Evolutionary conservation across 2,797 vertebrate species (phyloP).

Genomic region (Lycodopsis pacificus): DNA sequence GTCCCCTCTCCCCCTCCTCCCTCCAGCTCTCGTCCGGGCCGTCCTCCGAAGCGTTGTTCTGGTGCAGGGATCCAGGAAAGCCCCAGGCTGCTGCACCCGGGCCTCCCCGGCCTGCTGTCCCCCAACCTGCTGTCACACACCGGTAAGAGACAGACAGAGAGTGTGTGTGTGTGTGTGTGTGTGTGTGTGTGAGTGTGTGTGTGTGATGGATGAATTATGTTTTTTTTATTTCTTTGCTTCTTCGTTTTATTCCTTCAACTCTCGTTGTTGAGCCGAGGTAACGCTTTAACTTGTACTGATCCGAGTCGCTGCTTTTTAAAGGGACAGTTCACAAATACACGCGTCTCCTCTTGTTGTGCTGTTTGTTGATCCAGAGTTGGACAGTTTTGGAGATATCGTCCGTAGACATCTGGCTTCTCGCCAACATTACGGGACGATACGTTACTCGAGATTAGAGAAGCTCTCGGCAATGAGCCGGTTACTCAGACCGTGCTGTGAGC

Average conservation of each 20-base stretch:
- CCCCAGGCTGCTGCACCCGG: constrained; percentile 90
- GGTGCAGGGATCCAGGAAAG: constrained; percentile 91
- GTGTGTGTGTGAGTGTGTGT: neutral
- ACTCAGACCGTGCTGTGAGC: too few relatives aligned
- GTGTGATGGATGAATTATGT: neutral
- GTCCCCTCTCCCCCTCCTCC: neutral
- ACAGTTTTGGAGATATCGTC: too few relatives aligned
- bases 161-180: constrained; percentile 7
- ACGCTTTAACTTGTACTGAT: neutral
- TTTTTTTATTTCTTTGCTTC: neutral
- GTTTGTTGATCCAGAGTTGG: too few relatives aligned
- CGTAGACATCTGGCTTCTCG: too few relatives aligned
- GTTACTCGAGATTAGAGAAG: too few relatives aligned
- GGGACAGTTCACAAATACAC: neutral
- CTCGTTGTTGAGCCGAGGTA: neutral
- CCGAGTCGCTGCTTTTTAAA: neutral
- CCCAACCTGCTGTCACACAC: constrained; percentile 92
- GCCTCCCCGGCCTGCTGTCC: constrained; percentile 92
- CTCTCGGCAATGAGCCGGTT: too few relatives aligned
- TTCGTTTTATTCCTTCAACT: neutral
- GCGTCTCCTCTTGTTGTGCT: too few relatives aligned
- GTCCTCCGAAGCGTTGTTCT: constrained; percentile 93
- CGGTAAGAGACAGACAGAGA: constrained; percentile 81
- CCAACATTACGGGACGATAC: too few relatives aligned
- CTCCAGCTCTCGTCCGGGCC: constrained; percentile 92